These are phyloP conservation scores for Candoia aspera DNA, from an alignment of 2,113 vertebrate genomes.

Conservation along the genomic window DNA sequence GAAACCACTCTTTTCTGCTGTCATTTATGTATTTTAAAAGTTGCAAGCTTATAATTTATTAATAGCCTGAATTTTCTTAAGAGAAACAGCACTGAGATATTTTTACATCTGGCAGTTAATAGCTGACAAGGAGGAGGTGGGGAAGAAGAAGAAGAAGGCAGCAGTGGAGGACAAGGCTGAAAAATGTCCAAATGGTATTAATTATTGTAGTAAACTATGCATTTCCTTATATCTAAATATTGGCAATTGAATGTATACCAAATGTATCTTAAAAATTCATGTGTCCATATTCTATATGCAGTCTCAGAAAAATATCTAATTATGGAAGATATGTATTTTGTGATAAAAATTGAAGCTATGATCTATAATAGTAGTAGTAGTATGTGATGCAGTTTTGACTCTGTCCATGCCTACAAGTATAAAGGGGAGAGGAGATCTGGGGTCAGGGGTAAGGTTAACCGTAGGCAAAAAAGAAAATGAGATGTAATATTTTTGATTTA, in stretches of 20 bases:
- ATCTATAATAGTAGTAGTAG: not conserved
- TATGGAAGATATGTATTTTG: not conserved
- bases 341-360: not conserved
- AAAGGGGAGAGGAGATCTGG: not conserved
- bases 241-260: not conserved
- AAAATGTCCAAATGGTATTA: not conserved
- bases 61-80: conserved; percentile 28
- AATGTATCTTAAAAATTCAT: not conserved
- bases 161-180: not conserved
- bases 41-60: conserved; percentile 53
- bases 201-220: not conserved
- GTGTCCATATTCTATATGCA: not conserved
- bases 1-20: not conserved
- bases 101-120: conserved; percentile 58
- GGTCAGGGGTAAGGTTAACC: not conserved
- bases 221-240: not conserved
- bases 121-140: conserved; percentile 39
- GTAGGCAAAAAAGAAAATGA: not conserved
- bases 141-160: too few species aligned
- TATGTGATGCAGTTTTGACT: not conserved
- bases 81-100: conserved; percentile 49
- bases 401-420: not conserved
- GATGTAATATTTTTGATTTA: not conserved
- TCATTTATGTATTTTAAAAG: conserved; percentile 31
- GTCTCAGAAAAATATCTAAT: not conserved